Evolutionary conservation across 2,888 invertebrate genomes (phyloP).

Genomic region (Pemphredon lugubris): DNA sequence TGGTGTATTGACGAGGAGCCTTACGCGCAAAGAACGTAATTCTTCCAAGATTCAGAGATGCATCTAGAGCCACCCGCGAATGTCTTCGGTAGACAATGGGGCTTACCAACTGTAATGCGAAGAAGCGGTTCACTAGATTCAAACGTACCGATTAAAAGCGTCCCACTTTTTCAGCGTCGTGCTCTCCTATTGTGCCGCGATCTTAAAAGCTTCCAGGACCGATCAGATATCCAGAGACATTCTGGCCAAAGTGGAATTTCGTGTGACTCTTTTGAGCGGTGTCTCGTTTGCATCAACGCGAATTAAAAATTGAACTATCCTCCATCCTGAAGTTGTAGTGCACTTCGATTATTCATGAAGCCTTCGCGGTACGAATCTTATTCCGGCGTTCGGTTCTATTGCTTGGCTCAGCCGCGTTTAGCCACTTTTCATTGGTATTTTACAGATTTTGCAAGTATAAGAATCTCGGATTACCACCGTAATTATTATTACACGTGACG

Average conservation of each 20-base stretch:
- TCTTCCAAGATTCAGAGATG: slow-evolving; percentile 13
- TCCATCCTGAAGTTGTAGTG: too few species aligned
- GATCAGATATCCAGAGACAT: slow-evolving; percentile 36
- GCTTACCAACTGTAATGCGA: slow-evolving; percentile 48
- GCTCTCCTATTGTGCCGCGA: slow-evolving; percentile 52
- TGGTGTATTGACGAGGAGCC: too few species aligned
- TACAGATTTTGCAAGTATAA: too few species aligned
- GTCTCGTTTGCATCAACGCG: neutral
- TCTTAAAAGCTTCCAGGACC: slow-evolving; percentile 56
- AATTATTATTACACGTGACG: too few species aligned
- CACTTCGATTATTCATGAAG: too few species aligned
- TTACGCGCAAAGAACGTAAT: slow-evolving; percentile 47
- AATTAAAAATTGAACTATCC: too few species aligned
- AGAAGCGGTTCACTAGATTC: slow-evolving; percentile 51
- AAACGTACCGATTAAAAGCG: slow-evolving; percentile 61
- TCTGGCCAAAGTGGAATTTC: slow-evolving; percentile 15
- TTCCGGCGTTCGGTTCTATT: too few species aligned
- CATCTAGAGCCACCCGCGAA: slow-evolving; percentile 34
- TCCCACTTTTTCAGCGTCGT: slow-evolving; percentile 49
- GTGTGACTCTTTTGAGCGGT: neutral
- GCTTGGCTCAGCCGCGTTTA: too few species aligned
- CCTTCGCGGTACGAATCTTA: too few species aligned
- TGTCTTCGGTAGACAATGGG: slow-evolving; percentile 49
- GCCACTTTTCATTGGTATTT: too few species aligned
- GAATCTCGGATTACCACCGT: too few species aligned